A percentile compares a stretch with the other conserved stretches of the same genome.
These are phyloP conservation scores for Nephrotoma appendiculata DNA, from an alignment of 2,888 invertebrate species.

Conservation along the genomic window DNA sequence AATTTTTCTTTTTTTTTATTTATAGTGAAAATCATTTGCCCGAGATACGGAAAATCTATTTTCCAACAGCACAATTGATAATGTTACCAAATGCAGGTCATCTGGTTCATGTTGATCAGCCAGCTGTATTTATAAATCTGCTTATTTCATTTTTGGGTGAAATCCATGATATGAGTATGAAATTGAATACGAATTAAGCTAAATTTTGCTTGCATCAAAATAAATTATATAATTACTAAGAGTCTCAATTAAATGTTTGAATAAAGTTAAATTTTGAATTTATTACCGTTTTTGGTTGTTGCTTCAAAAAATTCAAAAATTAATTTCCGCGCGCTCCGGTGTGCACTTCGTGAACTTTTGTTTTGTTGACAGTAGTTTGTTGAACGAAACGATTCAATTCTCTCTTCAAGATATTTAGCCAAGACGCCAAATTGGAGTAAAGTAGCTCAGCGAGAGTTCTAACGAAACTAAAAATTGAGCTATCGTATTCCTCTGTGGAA, in stretches of 20 bases:
- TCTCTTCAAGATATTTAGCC: no score
- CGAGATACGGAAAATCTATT: conserved; percentile 47
- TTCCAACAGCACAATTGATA: conserved; percentile 51
- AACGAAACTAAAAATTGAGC: no score
- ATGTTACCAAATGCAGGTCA: conserved; percentile 66
- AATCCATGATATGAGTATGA: not conserved
- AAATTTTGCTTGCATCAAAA: not conserved
- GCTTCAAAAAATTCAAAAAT: no score
- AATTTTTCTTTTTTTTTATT: conserved; percentile 3
- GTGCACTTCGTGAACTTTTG: no score
- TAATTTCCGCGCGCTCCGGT: no score
- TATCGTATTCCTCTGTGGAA: no score
- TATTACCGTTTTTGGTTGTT: not conserved
- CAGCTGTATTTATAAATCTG: conserved; percentile 22
- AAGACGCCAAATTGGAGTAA: no score
- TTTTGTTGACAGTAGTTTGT: no score
- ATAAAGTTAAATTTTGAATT: not conserved
- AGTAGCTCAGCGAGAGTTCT: no score
- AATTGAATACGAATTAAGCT: not conserved
- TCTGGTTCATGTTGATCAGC: conserved; percentile 83
- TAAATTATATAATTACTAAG: not conserved
- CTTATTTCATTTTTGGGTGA: not conserved
- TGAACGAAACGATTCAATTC: no score
- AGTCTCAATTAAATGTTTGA: not conserved
- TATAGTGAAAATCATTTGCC: conserved; percentile 38